A percentile compares a stretch with the other conserved stretches of the same genome.
These are phyloP conservation scores for Pseudococcus jackbeardsleyi DNA, from an alignment of 2,888 invertebrate species.

Conservation along the genomic window DNA sequence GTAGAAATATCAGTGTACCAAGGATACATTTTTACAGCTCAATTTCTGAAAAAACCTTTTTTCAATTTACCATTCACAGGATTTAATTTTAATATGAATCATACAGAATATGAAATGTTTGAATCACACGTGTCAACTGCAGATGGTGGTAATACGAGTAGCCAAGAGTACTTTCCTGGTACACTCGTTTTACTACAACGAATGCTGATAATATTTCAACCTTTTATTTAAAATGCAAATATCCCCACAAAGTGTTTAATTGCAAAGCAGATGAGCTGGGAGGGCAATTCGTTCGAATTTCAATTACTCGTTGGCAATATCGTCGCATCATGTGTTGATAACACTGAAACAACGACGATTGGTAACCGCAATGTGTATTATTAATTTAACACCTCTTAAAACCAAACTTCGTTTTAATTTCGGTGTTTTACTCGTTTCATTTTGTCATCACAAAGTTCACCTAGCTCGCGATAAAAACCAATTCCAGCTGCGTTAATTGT, in stretches of 20 bases:
- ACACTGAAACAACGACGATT: neutral
- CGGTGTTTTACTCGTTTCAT: conserved; percentile 17
- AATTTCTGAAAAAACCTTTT: neutral
- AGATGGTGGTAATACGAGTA: neutral
- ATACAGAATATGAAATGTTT: neutral
- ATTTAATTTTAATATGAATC: neutral
- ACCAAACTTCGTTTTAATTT: neutral
- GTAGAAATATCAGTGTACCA: neutral
- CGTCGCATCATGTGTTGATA: neutral
- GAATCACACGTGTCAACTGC: neutral
- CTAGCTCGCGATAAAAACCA: neutral
- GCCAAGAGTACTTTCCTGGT: neutral
- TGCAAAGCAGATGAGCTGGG: neutral
- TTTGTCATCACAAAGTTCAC: neutral
- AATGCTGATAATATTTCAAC: conserved; percentile 2
- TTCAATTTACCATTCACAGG: neutral
- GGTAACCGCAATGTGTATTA: conserved; percentile 49
- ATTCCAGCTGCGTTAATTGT: conserved; percentile 36
- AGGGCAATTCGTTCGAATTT: neutral
- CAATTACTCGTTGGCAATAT: conserved; percentile 7
- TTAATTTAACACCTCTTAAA: conserved; percentile 52
- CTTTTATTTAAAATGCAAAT: conserved; percentile 17
- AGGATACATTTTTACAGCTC: neutral
- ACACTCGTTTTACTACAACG: conserved; percentile 8
- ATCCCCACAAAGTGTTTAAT: conserved; percentile 9